Conservation (phyloP, 92 coral and sea anemone species). For the Anthopleura xanthogrammica region DNA sequence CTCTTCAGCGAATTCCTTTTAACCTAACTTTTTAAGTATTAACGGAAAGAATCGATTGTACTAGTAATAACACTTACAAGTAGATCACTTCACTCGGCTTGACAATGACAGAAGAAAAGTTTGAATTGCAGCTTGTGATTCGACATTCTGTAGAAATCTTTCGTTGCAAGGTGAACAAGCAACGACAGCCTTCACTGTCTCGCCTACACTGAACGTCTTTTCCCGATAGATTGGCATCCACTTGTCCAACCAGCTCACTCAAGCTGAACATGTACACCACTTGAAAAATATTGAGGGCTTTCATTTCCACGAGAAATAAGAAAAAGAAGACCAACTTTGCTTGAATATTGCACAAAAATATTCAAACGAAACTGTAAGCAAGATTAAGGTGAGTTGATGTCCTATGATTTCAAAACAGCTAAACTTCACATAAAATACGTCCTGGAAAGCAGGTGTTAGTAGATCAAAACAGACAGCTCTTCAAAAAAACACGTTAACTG, state of each 20-base stretch:
- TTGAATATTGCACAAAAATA: background rate
- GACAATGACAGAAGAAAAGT: background rate
- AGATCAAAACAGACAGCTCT: background rate
- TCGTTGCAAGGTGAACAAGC: background rate
- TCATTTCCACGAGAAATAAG: background rate
- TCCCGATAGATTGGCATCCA: background rate
- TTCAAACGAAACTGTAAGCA: background rate
- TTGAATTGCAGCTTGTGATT: background rate
- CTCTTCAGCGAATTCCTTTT: too few species aligned
- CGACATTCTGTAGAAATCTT: slow-evolving; percentile 15
- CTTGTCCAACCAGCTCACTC: background rate
- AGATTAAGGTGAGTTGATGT: background rate
- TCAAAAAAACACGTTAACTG: background rate
- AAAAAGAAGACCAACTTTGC: background rate
- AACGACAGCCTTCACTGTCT: background rate
- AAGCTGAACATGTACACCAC: background rate
- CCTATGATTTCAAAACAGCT: background rate
- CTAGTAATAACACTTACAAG: slow-evolving; percentile 4
- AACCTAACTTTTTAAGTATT: too few species aligned
- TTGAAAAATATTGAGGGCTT: background rate
- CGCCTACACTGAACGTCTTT: background rate
- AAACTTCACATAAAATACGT: background rate
- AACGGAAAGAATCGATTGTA: background rate
- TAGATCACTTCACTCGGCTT: background rate
- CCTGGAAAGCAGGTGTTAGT: background rate